Conservation (phyloP, 1,140 invertebrate genomes). For the Heliconius hermathena region DNA sequence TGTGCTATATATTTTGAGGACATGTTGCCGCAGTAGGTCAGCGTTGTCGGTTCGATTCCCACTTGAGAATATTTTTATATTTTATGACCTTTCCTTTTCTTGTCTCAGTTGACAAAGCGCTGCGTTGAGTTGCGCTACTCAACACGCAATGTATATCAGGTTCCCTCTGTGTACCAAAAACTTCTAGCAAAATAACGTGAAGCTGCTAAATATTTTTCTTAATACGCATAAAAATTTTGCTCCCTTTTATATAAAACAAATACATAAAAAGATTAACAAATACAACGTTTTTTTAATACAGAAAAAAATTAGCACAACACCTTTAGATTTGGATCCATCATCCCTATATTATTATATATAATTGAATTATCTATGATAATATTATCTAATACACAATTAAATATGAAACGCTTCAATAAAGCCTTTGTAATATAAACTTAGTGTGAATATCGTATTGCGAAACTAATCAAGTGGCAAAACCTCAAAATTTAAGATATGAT, state of each 20-base stretch:
- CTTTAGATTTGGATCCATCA: no score
- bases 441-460: neutral
- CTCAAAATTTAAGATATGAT: neutral
- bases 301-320: no score
- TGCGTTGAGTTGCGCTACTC: neutral
- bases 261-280: no score
- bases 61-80: neutral
- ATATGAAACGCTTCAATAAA: neutral
- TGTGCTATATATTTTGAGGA: neutral
- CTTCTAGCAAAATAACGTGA: no score
- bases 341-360: no score
- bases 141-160: neutral
- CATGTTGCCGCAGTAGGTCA: no score
- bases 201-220: no score
- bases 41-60: neutral
- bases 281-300: no score
- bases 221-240: no score
- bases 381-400: neutral
- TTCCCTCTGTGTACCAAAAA: no score
- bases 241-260: no score
- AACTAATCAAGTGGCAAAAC: neutral
- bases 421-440: neutral
- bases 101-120: neutral
- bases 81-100: neutral
- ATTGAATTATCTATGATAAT: neutral